Evolutionary conservation across 2,797 vertebrate species (phyloP).

Genomic region (Darevskia mixta): DNA sequence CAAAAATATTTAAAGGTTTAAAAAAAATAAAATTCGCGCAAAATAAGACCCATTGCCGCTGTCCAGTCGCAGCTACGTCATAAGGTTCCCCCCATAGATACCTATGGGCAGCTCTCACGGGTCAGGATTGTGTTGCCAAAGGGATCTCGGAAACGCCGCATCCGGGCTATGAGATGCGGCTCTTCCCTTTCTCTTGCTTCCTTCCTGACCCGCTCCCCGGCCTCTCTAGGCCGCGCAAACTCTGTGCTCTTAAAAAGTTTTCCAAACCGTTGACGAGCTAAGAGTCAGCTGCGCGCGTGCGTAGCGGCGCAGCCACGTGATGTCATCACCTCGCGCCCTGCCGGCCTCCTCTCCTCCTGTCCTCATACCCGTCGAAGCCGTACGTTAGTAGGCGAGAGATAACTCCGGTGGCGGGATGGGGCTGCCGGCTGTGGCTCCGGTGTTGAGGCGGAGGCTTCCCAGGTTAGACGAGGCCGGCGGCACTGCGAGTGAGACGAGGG

Average conservation of each 20-base stretch:
- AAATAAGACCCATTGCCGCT: neutral
- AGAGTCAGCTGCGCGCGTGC: rapidly evolving
- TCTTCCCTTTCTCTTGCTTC: neutral
- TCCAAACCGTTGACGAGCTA: neutral
- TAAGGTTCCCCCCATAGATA: too few species aligned
- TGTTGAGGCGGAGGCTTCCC: conserved; percentile 28
- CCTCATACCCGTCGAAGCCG: neutral
- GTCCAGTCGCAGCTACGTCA: neutral
- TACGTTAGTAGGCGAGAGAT: too few species aligned
- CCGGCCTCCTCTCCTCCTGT: neutral
- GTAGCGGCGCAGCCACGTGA: neutral
- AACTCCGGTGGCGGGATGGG: neutral
- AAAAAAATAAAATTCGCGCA: neutral
- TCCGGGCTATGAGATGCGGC: rapidly evolving
- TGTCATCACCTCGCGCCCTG: conserved; percentile 11
- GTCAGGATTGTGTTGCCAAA: neutral
- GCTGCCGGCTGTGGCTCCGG: neutral
- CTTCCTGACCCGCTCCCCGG: too few species aligned
- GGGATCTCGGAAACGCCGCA: neutral
- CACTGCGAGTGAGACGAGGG: neutral
- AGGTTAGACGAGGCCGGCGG: conserved; percentile 45
- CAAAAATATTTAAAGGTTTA: neutral
- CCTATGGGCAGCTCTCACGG: neutral
- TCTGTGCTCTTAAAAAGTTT: neutral
- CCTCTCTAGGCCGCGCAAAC: neutral